A percentile compares a stretch with the other conserved stretches of the same genome.
Conservation (phyloP, 2,113 vertebrate genomes). For the Atractosteus spatula region DNA sequence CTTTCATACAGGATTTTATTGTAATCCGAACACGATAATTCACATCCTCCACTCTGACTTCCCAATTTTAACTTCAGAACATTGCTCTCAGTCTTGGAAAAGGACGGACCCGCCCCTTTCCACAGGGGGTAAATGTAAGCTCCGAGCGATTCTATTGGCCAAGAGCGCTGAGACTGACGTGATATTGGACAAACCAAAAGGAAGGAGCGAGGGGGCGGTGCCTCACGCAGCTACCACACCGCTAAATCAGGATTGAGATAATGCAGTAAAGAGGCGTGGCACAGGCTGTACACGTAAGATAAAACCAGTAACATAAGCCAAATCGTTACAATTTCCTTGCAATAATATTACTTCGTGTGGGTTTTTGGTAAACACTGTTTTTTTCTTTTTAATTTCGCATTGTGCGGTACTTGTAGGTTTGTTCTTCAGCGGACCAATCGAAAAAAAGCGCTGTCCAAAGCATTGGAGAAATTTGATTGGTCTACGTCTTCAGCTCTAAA, state of each 20-base stretch:
- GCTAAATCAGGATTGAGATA: not conserved
- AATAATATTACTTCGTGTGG: no score
- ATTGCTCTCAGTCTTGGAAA: conserved; percentile 32
- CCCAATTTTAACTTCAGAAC: conserved; percentile 21
- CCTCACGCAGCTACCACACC: not conserved
- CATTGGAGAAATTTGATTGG: no score
- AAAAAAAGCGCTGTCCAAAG: not conserved
- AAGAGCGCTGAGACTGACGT: conserved; percentile 28
- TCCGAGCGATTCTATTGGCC: conserved; percentile 37
- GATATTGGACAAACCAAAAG: conserved; percentile 15
- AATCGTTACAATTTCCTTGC: no score
- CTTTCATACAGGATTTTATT: conserved; percentile 21
- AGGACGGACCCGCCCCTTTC: conserved; percentile 39
- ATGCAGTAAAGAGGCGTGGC: not conserved
- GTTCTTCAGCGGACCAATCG: not conserved
- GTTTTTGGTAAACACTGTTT: no score
- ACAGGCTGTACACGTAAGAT: not conserved
- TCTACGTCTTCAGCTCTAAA: not conserved
- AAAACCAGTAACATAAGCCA: no score
- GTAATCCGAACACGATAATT: not conserved
- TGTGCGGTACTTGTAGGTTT: no score
- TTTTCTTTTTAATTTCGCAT: no score
- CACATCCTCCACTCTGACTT: not conserved
- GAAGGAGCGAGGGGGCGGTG: not conserved
- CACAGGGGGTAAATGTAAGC: conserved; percentile 20